Percentiles rank a stretch among this genome's conserved stretches.
phyloP scores from a whole-genome alignment of 2,113 vertebrate species.

The Elephas maximus region DNA sequence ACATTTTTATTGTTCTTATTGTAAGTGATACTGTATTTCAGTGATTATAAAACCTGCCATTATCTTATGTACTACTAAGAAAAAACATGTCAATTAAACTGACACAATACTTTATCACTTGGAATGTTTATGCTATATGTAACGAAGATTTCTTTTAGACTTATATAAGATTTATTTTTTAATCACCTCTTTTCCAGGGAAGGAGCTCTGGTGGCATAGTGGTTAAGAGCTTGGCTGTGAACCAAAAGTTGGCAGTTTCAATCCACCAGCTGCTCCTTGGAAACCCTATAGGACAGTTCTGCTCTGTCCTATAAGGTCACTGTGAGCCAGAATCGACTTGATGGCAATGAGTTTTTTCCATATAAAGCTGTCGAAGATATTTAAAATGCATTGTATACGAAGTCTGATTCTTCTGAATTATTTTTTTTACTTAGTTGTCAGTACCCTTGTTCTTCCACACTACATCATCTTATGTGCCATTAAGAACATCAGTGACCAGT shows the following conservation, averaged over 20 bases:
- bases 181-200: not conserved
- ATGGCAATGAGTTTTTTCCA: not conserved
- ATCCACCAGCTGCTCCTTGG: too few relatives aligned
- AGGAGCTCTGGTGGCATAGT: too few relatives aligned
- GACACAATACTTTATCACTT: constrained; percentile 5
- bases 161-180: not conserved
- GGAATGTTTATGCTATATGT: not conserved
- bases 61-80: not conserved
- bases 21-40: not conserved
- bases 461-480: too few relatives aligned
- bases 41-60: constrained; percentile 16
- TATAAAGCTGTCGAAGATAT: not conserved
- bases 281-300: too few relatives aligned
- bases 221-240: too few relatives aligned
- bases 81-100: constrained; percentile 14
- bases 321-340: too few relatives aligned
- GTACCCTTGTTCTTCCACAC: not conserved
- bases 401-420: not conserved
- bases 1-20: not conserved
- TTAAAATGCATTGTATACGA: not conserved
- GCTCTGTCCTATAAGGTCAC: too few relatives aligned
- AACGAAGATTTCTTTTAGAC: not conserved
- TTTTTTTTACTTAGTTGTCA: not conserved
- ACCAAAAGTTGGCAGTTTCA: too few relatives aligned
- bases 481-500: too few relatives aligned